Percentiles rank a stretch among this genome's conserved stretches.
Conservation (phyloP, 2,888 invertebrate genomes). For the Dryadula phaetusa region DNA sequence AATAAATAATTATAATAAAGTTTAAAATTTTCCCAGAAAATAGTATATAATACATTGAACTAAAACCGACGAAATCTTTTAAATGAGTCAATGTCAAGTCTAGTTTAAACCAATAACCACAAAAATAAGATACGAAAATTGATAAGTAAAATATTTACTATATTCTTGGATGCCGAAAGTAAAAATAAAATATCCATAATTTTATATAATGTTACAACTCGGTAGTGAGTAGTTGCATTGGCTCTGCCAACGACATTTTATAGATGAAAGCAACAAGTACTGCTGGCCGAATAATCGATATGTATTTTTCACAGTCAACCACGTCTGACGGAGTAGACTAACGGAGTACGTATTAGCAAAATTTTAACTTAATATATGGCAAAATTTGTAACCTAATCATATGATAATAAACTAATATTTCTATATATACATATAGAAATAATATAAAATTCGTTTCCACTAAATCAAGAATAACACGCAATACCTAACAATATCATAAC, state of each 20-base stretch:
- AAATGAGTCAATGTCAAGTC: too few species aligned
- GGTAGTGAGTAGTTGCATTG: slow-evolving; percentile 7
- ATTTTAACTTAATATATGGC: too few species aligned
- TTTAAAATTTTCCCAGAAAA: too few species aligned
- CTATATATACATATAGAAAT: too few species aligned
- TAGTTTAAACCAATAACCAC: background rate
- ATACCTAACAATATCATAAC: background rate
- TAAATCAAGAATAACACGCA: too few species aligned
- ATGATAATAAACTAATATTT: too few species aligned
- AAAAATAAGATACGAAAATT: background rate
- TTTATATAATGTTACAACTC: slow-evolving; percentile 8
- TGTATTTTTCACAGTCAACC: slow-evolving; percentile 6
- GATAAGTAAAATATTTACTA: background rate
- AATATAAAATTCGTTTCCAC: too few species aligned
- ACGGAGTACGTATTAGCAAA: slow-evolving; percentile 38
- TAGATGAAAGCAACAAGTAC: slow-evolving; percentile 19
- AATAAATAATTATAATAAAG: too few species aligned
- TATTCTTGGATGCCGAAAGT: background rate
- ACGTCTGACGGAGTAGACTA: background rate
- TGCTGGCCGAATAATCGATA: slow-evolving; percentile 15
- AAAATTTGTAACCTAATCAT: too few species aligned
- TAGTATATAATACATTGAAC: too few species aligned
- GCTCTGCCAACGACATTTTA: slow-evolving; percentile 15
- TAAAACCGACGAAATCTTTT: too few species aligned
- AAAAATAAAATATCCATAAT: slow-evolving; percentile 10